Evolutionary conservation across 2,888 invertebrate genomes (phyloP).

Genomic region (Trichacis sp.): DNA sequence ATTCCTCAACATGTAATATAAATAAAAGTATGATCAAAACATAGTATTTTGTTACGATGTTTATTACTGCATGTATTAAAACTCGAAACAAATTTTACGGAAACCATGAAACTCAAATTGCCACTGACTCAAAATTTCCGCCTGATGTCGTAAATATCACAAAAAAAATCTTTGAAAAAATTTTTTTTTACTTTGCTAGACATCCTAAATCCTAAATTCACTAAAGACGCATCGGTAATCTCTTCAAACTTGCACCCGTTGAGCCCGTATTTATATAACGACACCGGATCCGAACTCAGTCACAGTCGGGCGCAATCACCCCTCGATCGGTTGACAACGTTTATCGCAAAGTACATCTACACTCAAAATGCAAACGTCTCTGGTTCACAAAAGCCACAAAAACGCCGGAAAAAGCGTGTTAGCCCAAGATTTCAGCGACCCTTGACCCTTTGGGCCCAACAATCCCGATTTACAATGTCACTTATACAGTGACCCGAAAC

Average conservation of each 20-base stretch:
- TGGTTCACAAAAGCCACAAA: neutral
- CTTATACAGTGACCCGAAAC: slow-evolving; percentile 44
- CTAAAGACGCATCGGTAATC: neutral
- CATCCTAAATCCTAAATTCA: too few relatives aligned
- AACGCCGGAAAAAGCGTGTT: neutral
- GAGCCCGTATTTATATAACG: neutral
- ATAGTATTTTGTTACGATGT: too few relatives aligned
- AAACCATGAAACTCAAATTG: too few relatives aligned
- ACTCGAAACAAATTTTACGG: too few relatives aligned
- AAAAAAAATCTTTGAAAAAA: too few relatives aligned
- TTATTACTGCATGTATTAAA: too few relatives aligned
- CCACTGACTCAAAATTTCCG: too few relatives aligned
- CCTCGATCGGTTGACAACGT: slow-evolving; percentile 1
- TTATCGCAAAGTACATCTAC: neutral
- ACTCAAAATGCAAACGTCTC: neutral
- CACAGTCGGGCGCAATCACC: neutral
- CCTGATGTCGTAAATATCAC: too few relatives aligned
- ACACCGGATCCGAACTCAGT: neutral
- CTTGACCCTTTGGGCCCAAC: slow-evolving; percentile 32
- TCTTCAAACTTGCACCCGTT: neutral
- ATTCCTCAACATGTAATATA: too few relatives aligned
- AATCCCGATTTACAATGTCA: slow-evolving; percentile 41
- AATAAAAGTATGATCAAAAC: too few relatives aligned
- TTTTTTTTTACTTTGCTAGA: too few relatives aligned
- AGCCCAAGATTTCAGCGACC: neutral